These are phyloP conservation scores for Ceratosolen fusciceps DNA, from an alignment of 1,140 invertebrate genomes.

Conservation along the genomic window DNA sequence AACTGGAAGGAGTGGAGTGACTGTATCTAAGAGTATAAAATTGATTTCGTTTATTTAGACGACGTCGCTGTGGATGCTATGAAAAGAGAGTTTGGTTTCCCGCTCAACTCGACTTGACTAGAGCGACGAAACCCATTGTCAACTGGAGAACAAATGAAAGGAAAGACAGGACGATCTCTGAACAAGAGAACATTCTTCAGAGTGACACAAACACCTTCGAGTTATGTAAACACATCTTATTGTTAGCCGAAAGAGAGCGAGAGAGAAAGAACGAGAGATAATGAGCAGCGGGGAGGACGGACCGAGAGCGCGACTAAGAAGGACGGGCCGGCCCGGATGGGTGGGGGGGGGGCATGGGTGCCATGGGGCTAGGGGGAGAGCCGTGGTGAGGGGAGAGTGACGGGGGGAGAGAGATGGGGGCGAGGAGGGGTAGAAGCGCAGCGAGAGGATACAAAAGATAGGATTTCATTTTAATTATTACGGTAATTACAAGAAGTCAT, in stretches of 20 bases:
- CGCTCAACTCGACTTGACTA: conserved; percentile 23
- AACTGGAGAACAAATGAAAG: conserved; percentile 25
- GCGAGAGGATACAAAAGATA: neutral
- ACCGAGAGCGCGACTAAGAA: too few relatives aligned
- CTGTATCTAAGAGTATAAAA: conserved; percentile 1
- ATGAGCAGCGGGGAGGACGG: too few relatives aligned
- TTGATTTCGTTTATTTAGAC: conserved; percentile 4
- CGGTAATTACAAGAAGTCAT: neutral
- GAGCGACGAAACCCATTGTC: conserved; percentile 29
- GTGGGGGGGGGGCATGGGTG: too few relatives aligned
- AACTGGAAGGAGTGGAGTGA: neutral
- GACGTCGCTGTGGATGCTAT: too few relatives aligned
- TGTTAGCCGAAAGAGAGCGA: conserved; percentile 30
- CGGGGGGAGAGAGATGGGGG: neutral
- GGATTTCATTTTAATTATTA: neutral
- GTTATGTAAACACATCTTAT: conserved; percentile 52
- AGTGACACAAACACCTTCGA: conserved; percentile 55
- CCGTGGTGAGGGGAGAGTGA: too few relatives aligned
- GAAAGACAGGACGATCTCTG: conserved; percentile 40
- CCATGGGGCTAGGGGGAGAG: too few relatives aligned
- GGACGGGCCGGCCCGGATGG: too few relatives aligned
- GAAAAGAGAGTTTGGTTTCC: conserved; percentile 33
- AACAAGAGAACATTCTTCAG: conserved; percentile 50
- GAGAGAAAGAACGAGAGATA: neutral
- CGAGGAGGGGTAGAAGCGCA: neutral